Conservation (phyloP, 1,140 invertebrate genomes). For the Macrostomum lignano region DNA sequence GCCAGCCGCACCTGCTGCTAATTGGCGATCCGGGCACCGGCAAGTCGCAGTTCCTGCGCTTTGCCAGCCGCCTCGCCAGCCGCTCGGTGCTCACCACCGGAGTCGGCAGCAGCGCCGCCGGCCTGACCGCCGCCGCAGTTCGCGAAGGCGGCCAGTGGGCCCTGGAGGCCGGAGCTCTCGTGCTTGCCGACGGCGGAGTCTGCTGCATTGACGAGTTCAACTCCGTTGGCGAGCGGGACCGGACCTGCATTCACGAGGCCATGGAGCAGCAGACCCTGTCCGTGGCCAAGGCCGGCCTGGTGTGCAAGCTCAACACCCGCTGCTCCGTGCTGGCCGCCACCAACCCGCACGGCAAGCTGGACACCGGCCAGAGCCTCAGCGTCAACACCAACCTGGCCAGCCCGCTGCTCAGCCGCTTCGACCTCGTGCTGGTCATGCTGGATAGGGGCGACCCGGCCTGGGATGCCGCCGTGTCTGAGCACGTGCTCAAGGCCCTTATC, state of each 20-base stretch:
- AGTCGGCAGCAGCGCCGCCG: conserved; percentile 50
- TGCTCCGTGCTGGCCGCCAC: conserved; percentile 57
- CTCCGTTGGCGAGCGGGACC: conserved; percentile 22
- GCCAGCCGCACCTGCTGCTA: conserved; percentile 52
- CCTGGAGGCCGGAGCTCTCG: conserved; percentile 24
- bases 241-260: conserved; percentile 24
- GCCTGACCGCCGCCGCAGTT: conserved; percentile 55
- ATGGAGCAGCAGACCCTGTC: conserved; percentile 28
- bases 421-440: conserved; percentile 48
- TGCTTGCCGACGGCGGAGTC: conserved; percentile 22
- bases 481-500: conserved; percentile 34
- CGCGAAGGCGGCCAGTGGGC: conserved; percentile 34
- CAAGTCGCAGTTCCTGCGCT: conserved; percentile 57
- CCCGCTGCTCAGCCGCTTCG: conserved; percentile 59
- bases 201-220: conserved; percentile 28
- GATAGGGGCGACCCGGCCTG: conserved; percentile 47
- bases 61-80: conserved; percentile 41
- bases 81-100: conserved; percentile 57
- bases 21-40: conserved; percentile 60
- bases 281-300: conserved; percentile 41
- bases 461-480: conserved; percentile 40
- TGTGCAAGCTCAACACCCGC: conserved; percentile 46
- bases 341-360: conserved; percentile 48
- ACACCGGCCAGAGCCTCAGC: conserved; percentile 30
- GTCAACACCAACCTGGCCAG: conserved; percentile 52